Percentiles rank a stretch among this genome's conserved stretches.
These are phyloP conservation scores for Poeciliopsis infans DNA, from an alignment of 2,797 vertebrate species.

Conservation along the genomic window DNA sequence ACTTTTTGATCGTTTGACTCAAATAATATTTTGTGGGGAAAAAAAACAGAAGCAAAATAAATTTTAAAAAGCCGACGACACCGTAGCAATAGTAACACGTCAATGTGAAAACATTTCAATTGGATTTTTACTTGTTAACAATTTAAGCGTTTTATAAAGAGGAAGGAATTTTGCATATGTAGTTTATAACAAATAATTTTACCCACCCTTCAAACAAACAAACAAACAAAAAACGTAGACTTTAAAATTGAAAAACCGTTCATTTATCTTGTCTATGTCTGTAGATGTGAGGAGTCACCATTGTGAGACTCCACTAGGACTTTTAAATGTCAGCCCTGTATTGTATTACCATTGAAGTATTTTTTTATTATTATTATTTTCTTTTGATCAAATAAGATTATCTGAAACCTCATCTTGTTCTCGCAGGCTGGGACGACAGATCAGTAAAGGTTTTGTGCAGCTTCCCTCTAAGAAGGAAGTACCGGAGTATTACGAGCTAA, in stretches of 20 bases:
- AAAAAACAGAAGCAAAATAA: background rate
- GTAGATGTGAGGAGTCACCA: background rate
- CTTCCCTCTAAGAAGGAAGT: constrained; percentile 97
- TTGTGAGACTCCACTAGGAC: background rate
- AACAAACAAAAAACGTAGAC: background rate
- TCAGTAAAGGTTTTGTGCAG: constrained; percentile 99
- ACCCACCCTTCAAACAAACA: too few relatives aligned
- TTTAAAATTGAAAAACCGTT: background rate
- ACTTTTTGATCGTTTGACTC: background rate
- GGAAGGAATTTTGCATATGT: background rate
- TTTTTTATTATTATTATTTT: background rate
- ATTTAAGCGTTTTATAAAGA: background rate
- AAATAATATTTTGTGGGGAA: background rate
- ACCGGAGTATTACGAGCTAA: constrained; percentile 98
- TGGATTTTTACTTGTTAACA: background rate
- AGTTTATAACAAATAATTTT: background rate
- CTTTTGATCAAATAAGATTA: constrained; percentile 6
- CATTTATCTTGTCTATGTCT: background rate
- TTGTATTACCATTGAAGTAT: background rate
- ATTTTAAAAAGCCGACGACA: background rate
- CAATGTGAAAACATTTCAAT: background rate
- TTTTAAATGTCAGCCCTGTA: constrained; percentile 6
- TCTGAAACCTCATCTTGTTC: constrained; percentile 34
- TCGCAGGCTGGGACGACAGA: constrained; percentile 93
- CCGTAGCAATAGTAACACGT: background rate